Evolutionary conservation across 2,113 vertebrate species (phyloP).

Genomic region (Noctilio leporinus): DNA sequence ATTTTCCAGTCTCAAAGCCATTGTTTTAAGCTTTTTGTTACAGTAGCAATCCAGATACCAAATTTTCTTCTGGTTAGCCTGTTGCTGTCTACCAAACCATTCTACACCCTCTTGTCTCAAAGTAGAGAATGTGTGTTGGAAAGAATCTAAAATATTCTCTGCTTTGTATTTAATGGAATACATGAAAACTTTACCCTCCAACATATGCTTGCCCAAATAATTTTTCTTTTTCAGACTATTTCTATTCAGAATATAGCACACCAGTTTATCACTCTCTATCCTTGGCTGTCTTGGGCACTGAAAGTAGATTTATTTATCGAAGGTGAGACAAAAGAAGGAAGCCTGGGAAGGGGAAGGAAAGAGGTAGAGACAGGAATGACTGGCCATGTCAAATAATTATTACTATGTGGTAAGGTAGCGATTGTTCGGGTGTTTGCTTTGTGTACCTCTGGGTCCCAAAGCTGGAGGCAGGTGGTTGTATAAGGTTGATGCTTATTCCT

Average conservation of each 20-base stretch:
- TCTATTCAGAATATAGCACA: not conserved
- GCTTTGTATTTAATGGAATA: not conserved
- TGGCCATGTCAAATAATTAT: not conserved
- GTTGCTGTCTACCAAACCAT: not conserved
- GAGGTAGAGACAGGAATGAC: not conserved
- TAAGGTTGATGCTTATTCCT: not conserved
- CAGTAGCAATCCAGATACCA: not conserved
- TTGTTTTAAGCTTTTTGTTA: not conserved
- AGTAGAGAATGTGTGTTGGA: not conserved
- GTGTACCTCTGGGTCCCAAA: not conserved
- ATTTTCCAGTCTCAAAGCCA: not conserved
- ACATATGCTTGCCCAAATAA: not conserved
- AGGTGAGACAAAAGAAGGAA: not conserved
- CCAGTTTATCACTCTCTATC: not conserved
- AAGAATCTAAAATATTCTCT: not conserved
- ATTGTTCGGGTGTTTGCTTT: not conserved
- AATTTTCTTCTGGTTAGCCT: not conserved
- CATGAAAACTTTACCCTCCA: not conserved
- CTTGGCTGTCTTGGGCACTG: not conserved
- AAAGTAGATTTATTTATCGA: not conserved
- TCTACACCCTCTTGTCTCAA: not conserved
- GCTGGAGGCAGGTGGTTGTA: not conserved
- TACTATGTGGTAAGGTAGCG: not conserved
- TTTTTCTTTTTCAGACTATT: not conserved
- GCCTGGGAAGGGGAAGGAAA: not conserved